Conservation (phyloP, 1,140 invertebrate species). For the Diorhabda elongata region DNA sequence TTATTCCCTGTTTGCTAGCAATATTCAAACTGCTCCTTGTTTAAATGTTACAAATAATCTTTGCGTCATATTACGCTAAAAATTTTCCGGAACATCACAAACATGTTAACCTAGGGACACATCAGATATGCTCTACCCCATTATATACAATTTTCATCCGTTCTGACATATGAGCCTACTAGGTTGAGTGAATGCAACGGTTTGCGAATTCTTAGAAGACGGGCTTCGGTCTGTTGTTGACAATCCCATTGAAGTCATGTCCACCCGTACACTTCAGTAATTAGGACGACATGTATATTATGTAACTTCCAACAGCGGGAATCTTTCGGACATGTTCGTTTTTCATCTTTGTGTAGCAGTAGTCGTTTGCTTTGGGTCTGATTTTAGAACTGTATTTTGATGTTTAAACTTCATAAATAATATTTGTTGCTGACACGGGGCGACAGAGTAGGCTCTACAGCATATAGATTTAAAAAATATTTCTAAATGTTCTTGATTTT, state of each 20-base stretch:
- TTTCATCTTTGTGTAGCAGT: neutral
- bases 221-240: constrained; percentile 25
- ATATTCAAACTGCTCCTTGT: no score
- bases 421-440: neutral
- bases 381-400: constrained; percentile 1
- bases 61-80: no score
- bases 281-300: constrained; percentile 26
- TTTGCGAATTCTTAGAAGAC: constrained; percentile 35
- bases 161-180: constrained; percentile 23
- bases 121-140: constrained; percentile 13
- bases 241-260: constrained; percentile 33
- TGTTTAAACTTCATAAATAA: constrained; percentile 1
- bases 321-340: neutral
- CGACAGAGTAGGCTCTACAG: neutral
- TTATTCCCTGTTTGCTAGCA: no score
- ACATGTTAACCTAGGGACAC: neutral
- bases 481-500: no score
- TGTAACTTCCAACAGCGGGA: constrained; percentile 10
- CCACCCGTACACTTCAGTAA: constrained; percentile 30
- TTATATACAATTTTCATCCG: constrained; percentile 30
- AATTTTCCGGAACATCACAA: no score
- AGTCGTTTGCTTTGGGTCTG: neutral
- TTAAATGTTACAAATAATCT: no score
- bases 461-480: no score
- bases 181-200: constrained; percentile 35